Evolutionary conservation across 1,140 invertebrate species (phyloP).

Genomic region (Periplaneta americana): DNA sequence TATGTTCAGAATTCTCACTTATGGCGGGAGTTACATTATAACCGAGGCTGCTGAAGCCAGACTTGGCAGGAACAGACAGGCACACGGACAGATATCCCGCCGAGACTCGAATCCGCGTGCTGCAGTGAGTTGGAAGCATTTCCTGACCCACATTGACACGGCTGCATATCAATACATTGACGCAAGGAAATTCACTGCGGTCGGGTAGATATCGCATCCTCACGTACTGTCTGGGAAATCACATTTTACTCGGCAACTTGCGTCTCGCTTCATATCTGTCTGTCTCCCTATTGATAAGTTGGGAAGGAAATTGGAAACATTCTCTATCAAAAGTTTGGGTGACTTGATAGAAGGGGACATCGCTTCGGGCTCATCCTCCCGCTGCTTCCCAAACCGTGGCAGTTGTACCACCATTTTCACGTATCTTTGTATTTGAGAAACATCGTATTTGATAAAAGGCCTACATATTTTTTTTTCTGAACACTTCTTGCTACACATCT

Average conservation of each 20-base stretch:
- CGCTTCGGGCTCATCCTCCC: background rate
- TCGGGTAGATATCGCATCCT: background rate
- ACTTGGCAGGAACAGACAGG: background rate
- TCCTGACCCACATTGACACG: background rate
- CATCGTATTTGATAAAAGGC: too few relatives aligned
- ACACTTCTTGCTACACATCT: too few relatives aligned
- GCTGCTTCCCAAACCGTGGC: background rate
- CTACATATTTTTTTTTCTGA: too few relatives aligned
- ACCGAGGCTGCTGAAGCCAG: background rate
- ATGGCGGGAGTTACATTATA: background rate
- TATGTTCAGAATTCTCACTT: too few relatives aligned
- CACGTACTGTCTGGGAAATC: background rate
- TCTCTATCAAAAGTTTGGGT: background rate
- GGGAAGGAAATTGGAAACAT: background rate
- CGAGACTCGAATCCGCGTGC: background rate
- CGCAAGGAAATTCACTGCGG: background rate
- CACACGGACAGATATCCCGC: background rate
- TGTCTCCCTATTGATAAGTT: background rate
- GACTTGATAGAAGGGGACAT: background rate
- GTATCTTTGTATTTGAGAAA: too few relatives aligned
- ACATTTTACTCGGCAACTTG: background rate
- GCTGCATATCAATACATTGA: background rate
- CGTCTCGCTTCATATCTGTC: background rate
- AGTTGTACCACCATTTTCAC: background rate
- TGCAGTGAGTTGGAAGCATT: background rate